Conservation (phyloP, 2,797 vertebrate species). For the Iguana delicatissima region DNA sequence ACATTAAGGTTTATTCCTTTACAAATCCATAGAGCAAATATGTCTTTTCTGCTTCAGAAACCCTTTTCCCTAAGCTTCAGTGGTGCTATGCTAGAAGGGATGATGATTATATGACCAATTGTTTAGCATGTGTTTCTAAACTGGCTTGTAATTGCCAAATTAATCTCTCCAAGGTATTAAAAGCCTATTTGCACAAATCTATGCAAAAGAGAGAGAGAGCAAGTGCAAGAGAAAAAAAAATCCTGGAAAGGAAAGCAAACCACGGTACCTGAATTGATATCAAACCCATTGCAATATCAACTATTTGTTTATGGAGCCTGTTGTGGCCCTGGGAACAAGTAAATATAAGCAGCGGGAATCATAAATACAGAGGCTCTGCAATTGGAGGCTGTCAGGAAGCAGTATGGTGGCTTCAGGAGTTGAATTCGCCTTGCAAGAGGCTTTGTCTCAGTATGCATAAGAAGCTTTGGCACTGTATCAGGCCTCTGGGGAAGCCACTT, state of each 20-base stretch:
- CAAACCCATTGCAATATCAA: constrained; percentile 73
- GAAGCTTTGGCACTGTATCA: constrained; percentile 84
- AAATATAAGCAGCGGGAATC: constrained; percentile 85
- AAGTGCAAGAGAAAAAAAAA: not conserved
- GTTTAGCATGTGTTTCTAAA: constrained; percentile 79
- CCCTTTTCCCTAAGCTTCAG: constrained; percentile 62
- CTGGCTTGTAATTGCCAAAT: constrained; percentile 82
- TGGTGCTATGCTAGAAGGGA: constrained; percentile 74
- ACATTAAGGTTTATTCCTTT: constrained; percentile 62
- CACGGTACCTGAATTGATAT: constrained; percentile 75
- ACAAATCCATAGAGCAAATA: constrained; percentile 60
- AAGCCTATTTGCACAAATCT: constrained; percentile 80
- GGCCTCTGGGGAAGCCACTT: constrained; percentile 84
- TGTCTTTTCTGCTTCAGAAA: constrained; percentile 61
- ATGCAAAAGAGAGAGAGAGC: constrained; percentile 26
- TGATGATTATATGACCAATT: constrained; percentile 79
- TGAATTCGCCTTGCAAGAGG: constrained; percentile 81
- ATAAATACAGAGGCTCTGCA: constrained; percentile 79
- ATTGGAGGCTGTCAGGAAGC: constrained; percentile 80
- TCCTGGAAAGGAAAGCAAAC: constrained; percentile 57
- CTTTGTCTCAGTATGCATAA: constrained; percentile 84
- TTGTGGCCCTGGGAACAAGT: constrained; percentile 82
- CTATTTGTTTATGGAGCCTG: constrained; percentile 83
- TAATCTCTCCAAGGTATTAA: constrained; percentile 81
- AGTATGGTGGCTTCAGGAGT: constrained; percentile 79